Evolutionary conservation across 2,888 invertebrate species (phyloP), one percentile per base, ranked within the genome.

Genomic region (Tipula unca): DNA sequence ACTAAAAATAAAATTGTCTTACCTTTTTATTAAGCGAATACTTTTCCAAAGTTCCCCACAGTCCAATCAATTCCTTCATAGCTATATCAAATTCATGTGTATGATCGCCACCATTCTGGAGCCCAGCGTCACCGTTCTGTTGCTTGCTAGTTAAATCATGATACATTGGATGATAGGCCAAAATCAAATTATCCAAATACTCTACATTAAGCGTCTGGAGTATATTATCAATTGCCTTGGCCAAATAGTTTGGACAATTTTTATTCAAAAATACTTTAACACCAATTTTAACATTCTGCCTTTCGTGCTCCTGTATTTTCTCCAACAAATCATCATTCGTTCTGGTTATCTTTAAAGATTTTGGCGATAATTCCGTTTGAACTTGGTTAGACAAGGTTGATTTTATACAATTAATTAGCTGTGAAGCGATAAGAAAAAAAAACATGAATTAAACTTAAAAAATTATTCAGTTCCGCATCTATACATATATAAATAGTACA

Each of bases 191-290:
- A 89, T 98, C 97, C 87, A 98, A 94, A 88, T 93, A 93, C 8
- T 93, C 92, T 0, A 95, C 94, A 86, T 94, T 93, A 85, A 98
- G 91, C 29, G 94, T 93, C 85, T 92, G 90, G 88, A 96, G 93
- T 25, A 95, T 94, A 91, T 94, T 94, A 86, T 95, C 93, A 86
- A 97, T 91, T 29, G 96, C 96, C 88, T 96, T 94, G 8, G 91
- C 92, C 85, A 97, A 90, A 39, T 93, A 93, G 0, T 92, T 91
- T 69, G 93, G 92, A 87, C 95, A 93, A 86, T 94, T 93, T 88
- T 93, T 95, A 69, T 69, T 95, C 14, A 97, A 92, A 90, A 97
- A 97, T 87, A 98, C 93, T 91, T 98, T 98, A 0, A 96, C 95
- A 54, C 96, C 96, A 88, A 97, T 95, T 91, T 96, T 96, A 42